These are phyloP conservation scores for Macrophya annulata DNA, from an alignment of 2,888 invertebrate species.

Conservation along the genomic window DNA sequence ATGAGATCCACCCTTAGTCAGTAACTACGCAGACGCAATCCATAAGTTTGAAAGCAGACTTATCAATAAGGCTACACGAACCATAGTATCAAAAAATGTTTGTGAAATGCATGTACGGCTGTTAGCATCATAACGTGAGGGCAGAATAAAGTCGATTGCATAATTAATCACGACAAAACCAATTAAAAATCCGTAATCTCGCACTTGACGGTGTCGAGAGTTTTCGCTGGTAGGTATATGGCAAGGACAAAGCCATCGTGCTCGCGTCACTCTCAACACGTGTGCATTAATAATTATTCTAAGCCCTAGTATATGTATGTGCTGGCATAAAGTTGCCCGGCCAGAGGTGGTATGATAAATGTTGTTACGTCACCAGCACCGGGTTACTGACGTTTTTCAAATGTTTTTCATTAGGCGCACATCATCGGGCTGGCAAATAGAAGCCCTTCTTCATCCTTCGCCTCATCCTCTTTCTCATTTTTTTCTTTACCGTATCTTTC, in stretches of 20 bases:
- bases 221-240: constrained; percentile 25
- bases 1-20: background rate
- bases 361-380: constrained; percentile 54
- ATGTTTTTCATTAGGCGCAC: constrained; percentile 56
- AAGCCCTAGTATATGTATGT: background rate
- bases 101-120: background rate
- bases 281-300: constrained; percentile 54
- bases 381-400: constrained; percentile 56
- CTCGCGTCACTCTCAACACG: constrained; percentile 32
- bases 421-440: constrained; percentile 25
- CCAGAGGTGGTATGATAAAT: constrained; percentile 53
- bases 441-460: background rate
- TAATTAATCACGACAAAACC: constrained; percentile 46
- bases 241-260: constrained; percentile 20
- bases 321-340: constrained; percentile 41
- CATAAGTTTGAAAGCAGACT: background rate
- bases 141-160: constrained; percentile 28
- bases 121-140: background rate
- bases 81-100: constrained; percentile 19
- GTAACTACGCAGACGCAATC: constrained; percentile 4
- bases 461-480: constrained; percentile 18
- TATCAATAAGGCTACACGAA: background rate
- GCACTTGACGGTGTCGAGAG: constrained; percentile 22
- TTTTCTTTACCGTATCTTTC: constrained; percentile 4
- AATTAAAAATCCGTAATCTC: constrained; percentile 41